These are phyloP conservation scores for Anguilla pacifica DNA, from an alignment of 2,797 vertebrate species.

Conservation along the genomic window DNA sequence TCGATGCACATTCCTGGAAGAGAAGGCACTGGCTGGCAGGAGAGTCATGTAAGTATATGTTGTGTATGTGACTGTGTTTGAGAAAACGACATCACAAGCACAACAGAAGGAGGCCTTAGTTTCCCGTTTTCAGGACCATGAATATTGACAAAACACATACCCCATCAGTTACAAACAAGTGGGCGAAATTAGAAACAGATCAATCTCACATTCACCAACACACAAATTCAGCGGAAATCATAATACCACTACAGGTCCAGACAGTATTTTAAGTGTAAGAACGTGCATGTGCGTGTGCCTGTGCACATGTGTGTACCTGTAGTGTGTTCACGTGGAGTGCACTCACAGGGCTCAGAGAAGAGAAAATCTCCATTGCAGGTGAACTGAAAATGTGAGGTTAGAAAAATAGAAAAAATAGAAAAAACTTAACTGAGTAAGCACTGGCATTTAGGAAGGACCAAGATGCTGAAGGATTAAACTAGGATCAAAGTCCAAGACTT, in stretches of 20 bases:
- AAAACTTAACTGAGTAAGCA: background rate
- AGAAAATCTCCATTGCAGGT: slow-evolving; percentile 11
- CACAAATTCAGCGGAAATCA: background rate
- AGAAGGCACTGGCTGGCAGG: background rate
- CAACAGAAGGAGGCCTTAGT: background rate
- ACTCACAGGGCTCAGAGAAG: background rate
- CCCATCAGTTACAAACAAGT: background rate
- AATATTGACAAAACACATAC: background rate
- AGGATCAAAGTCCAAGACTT: background rate
- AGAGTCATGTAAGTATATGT: background rate
- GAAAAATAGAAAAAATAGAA: background rate
- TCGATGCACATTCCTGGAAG: background rate
- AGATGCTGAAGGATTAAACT: slow-evolving; percentile 1
- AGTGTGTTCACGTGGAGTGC: background rate
- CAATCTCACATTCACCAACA: background rate
- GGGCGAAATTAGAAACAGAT: background rate
- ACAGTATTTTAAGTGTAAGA: background rate
- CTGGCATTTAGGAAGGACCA: slow-evolving; percentile 6
- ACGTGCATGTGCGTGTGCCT: background rate
- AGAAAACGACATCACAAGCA: background rate
- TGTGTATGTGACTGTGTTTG: background rate
- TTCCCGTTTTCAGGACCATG: background rate
- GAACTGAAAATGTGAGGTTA: slow-evolving; percentile 1
- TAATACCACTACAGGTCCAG: too few relatives aligned
- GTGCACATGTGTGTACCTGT: background rate